phyloP scores from a whole-genome alignment of 2,888 invertebrate genomes.

The Gibbula magus region DNA sequence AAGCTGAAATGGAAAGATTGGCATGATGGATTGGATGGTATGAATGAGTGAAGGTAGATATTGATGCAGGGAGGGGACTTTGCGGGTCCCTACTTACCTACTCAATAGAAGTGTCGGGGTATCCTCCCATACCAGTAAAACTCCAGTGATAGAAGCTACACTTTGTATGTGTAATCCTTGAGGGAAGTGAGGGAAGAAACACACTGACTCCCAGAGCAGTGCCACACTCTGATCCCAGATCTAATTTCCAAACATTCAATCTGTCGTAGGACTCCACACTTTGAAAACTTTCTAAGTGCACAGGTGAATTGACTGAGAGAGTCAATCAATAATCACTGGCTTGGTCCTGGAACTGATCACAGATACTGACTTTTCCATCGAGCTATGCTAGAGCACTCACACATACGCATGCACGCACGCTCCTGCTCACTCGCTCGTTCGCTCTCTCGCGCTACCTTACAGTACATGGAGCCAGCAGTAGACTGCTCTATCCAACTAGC shows the following conservation, averaged over 20 bases:
- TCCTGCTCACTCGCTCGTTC: neutral
- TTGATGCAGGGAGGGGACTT: no score
- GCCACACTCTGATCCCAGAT: neutral
- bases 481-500: neutral
- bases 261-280: slow-evolving; percentile 5
- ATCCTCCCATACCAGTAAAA: neutral
- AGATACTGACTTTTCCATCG: neutral
- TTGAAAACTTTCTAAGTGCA: slow-evolving; percentile 8
- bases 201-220: neutral
- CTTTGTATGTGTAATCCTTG: neutral
- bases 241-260: neutral
- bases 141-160: neutral
- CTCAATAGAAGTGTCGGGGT: neutral
- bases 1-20: no score
- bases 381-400: slow-evolving; percentile 17
- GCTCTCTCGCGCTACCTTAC: slow-evolving; percentile 25
- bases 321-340: slow-evolving; percentile 6
- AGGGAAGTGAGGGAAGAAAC: neutral
- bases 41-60: no score
- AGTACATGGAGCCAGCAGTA: neutral
- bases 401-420: slow-evolving; percentile 9
- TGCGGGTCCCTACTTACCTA: neutral
- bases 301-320: neutral
- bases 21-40: no score
- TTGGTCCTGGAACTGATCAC: neutral